A percentile compares a stretch with the other conserved stretches of the same genome.
These are phyloP conservation scores for Stenoptilia bipunctidactyla DNA, from an alignment of 2,888 invertebrate species.

Conservation along the genomic window DNA sequence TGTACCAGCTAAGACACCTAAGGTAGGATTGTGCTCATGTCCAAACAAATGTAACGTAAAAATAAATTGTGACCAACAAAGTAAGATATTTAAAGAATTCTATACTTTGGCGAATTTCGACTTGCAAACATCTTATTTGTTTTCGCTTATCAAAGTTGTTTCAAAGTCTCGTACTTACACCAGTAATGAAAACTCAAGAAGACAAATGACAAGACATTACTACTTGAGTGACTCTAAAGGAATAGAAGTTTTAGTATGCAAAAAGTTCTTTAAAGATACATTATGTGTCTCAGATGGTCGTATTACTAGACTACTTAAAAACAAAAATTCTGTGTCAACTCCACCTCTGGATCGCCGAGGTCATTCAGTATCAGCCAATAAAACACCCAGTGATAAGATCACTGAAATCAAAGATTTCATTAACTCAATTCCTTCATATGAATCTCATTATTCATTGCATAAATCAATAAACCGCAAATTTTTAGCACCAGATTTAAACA, in stretches of 20 bases:
- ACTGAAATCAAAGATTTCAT: slow-evolving; percentile 8
- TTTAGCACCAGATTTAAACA: slow-evolving; percentile 7
- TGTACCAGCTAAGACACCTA: slow-evolving; percentile 3
- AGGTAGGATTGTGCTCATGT: slow-evolving; percentile 5
- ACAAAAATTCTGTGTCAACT: slow-evolving; percentile 7
- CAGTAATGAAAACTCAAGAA: slow-evolving; percentile 4
- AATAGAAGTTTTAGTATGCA: slow-evolving; percentile 6
- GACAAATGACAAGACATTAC: slow-evolving; percentile 6
- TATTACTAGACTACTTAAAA: slow-evolving; percentile 12
- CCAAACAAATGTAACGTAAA: slow-evolving; percentile 10
- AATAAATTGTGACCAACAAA: slow-evolving; percentile 9
- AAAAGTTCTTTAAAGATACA: slow-evolving; percentile 11
- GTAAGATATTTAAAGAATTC: slow-evolving; percentile 4
- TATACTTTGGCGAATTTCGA: slow-evolving; percentile 10
- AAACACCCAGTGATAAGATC: slow-evolving; percentile 10
- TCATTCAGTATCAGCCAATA: slow-evolving; percentile 8
- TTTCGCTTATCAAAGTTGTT: slow-evolving; percentile 9
- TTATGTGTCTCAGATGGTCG: slow-evolving; percentile 14
- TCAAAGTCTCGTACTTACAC: slow-evolving; percentile 4
- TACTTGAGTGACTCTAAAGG: slow-evolving; percentile 8
- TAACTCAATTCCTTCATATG: slow-evolving; percentile 8
- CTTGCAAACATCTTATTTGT: slow-evolving; percentile 12
- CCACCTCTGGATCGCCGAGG: slow-evolving; percentile 11
- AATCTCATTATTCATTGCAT: slow-evolving; percentile 9
- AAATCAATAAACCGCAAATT: slow-evolving; percentile 8